Base-by-base conservation (phyloP, 2,113 vertebrate genomes). In the Hystrix brachyura region DNA sequence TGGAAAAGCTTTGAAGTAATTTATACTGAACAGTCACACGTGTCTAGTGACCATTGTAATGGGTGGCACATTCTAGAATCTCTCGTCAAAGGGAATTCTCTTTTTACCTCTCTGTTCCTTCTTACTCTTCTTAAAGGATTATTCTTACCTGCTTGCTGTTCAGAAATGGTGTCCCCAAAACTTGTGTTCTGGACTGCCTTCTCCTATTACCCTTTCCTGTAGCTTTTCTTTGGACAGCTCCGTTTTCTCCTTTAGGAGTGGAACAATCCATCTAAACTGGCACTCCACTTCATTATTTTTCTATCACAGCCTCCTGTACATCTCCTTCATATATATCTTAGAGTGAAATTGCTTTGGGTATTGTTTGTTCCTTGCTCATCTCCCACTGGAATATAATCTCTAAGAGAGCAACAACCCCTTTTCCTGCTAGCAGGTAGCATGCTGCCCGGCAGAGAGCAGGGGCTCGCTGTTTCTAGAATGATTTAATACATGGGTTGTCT, bases 401-500 rank as follows among this genome's bases (percentile, higher is more conserved):
- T 34, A 34, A 23, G 25, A 74, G 2, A 81, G 15, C 19, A 64
- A 46, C 5, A 79, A 80, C 3, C 23, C 46, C 18, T 23, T 65
- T 78, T 76, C 19, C 48, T 23, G 13, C 53, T 43, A 46, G 46
- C 21, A 82, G 21, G 46, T 53, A 43, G 27, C 27, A 78, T 29
- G 32, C 19, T 65, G 65, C 18, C 23, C 34, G 15, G 12, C 6
- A 92, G 2, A 48, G 79, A 55, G 14, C 32, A 90, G 0, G 7
- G 34, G 17, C 78, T 85, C 60, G 55, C 64, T 72, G 46, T 83
- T 89, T 79, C 32, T 65, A 79, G 38, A 83, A 86, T 93, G 19
- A 89, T 84, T 80, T 87, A 92, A 69, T 76, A 87, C 67, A 91
- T 83, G 34, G 3, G 7, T 86, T 38, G 14, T 72, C 25, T 90